Evolutionary conservation across 2,888 invertebrate genomes (phyloP).

Genomic region (Apodemia hepburni): DNA sequence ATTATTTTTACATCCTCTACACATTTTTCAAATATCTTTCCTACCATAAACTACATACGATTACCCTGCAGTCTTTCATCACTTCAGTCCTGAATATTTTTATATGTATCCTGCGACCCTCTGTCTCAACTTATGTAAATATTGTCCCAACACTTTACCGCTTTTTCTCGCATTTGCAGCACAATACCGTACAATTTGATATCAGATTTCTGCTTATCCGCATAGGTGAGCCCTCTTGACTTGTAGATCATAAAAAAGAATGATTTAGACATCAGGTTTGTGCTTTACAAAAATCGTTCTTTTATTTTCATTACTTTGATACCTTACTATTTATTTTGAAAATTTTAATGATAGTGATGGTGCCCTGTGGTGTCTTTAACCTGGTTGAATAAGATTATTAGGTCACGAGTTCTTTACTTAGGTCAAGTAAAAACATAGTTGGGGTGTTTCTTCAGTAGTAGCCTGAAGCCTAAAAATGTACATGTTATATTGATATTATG

Average conservation of each 20-base stretch:
- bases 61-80: conserved; percentile 60
- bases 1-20: too few species aligned
- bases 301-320: conserved; percentile 1
- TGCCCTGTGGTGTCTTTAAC: too few species aligned
- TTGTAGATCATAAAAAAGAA: conserved; percentile 52
- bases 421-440: too few species aligned
- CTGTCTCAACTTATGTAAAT: conserved; percentile 79
- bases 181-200: conserved; percentile 76
- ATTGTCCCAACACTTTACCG: conserved; percentile 69
- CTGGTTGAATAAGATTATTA: too few species aligned
- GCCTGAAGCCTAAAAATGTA: too few species aligned
- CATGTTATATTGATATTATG: too few species aligned
- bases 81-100: conserved; percentile 76
- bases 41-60: too few species aligned
- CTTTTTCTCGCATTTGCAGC: conserved; percentile 73
- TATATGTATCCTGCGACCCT: conserved; percentile 61
- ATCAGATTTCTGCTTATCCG: conserved; percentile 62
- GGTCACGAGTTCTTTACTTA: too few species aligned
- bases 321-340: neutral
- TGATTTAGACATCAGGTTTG: conserved; percentile 58
- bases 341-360: neutral
- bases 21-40: too few species aligned
- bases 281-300: conserved; percentile 14
- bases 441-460: too few species aligned
- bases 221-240: conserved; percentile 50